Evolutionary conservation across 2,113 vertebrate species (phyloP).

Genomic region (Leptosomus discolor): DNA sequence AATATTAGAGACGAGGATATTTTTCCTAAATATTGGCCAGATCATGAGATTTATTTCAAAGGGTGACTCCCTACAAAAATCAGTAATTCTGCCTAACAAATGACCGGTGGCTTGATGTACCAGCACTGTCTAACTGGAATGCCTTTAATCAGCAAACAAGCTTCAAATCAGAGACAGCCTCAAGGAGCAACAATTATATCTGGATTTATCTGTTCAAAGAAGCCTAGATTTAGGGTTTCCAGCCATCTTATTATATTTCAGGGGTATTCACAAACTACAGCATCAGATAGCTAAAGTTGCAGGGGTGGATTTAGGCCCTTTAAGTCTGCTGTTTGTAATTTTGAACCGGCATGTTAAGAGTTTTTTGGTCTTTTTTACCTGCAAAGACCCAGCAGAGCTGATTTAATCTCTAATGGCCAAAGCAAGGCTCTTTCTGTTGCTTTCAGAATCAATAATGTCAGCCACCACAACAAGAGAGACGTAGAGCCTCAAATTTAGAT

Average conservation of each 20-base stretch:
- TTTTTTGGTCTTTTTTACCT: neutral
- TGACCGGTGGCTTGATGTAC: neutral
- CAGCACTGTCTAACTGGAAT: neutral
- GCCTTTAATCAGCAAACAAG: neutral
- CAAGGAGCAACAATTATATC: neutral
- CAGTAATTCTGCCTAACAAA: neutral
- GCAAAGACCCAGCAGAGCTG: neutral
- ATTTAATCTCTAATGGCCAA: slow-evolving; percentile 26
- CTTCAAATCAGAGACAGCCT: neutral
- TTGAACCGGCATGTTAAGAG: neutral
- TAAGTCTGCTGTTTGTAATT: neutral
- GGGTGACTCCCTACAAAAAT: neutral
- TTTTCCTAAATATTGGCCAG: neutral
- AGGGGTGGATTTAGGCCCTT: neutral
- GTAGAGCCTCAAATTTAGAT: slow-evolving; percentile 7
- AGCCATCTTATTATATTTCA: neutral
- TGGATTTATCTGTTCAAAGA: neutral
- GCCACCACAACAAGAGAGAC: neutral
- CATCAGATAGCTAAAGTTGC: neutral
- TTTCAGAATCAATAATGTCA: slow-evolving; percentile 17
- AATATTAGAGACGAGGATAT: neutral
- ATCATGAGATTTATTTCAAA: neutral
- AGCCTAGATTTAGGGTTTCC: neutral
- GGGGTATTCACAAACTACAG: neutral
- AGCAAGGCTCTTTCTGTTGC: slow-evolving; percentile 28